A percentile compares a stretch with the other conserved stretches of the same genome.
Conservation (phyloP, 2,113 vertebrate genomes). For the Ornithorhynchus anatinus region DNA sequence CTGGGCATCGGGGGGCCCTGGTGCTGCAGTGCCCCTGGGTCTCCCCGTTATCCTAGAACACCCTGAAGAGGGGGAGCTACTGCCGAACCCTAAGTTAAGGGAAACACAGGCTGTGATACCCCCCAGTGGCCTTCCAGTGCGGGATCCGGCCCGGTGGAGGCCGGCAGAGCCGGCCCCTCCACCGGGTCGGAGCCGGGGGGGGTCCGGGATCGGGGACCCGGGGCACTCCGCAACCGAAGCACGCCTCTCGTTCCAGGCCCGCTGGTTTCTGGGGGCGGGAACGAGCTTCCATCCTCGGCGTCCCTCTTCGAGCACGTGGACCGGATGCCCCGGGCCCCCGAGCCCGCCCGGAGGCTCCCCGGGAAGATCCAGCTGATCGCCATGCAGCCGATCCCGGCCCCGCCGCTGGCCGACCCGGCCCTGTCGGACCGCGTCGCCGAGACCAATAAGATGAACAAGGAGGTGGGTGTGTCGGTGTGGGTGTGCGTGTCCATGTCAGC, state of each 20-base stretch:
- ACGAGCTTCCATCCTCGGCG: slow-evolving; percentile 86
- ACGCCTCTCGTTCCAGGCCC: slow-evolving; percentile 74
- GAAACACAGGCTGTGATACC: background rate
- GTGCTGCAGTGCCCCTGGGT: too few species aligned
- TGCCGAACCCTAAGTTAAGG: background rate
- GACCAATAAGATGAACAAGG: slow-evolving; percentile 89
- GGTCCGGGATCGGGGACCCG: too few species aligned
- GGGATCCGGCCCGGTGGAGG: too few species aligned
- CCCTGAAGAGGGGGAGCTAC: too few species aligned
- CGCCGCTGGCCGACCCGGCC: slow-evolving; percentile 74
- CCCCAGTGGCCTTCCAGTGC: background rate
- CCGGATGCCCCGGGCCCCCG: slow-evolving; percentile 83
- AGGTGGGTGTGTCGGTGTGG: slow-evolving; percentile 68
- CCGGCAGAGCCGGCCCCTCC: too few species aligned
- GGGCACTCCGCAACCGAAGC: too few species aligned
- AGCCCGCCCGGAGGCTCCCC: slow-evolving; percentile 83
- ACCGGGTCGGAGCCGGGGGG: slow-evolving; percentile 22
- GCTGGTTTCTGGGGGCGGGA: slow-evolving; percentile 72
- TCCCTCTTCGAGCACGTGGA: slow-evolving; percentile 96
- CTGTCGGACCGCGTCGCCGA: slow-evolving; percentile 79
- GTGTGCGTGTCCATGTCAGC: background rate
- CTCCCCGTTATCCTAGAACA: too few species aligned
- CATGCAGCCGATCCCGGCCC: slow-evolving; percentile 92
- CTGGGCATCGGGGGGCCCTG: too few species aligned
- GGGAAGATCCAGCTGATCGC: slow-evolving; percentile 96